Evolutionary conservation across 1,140 invertebrate genomes (phyloP), one percentile per base, ranked within the genome.

Genomic region (Meloidogyne chitwoodi): DNA sequence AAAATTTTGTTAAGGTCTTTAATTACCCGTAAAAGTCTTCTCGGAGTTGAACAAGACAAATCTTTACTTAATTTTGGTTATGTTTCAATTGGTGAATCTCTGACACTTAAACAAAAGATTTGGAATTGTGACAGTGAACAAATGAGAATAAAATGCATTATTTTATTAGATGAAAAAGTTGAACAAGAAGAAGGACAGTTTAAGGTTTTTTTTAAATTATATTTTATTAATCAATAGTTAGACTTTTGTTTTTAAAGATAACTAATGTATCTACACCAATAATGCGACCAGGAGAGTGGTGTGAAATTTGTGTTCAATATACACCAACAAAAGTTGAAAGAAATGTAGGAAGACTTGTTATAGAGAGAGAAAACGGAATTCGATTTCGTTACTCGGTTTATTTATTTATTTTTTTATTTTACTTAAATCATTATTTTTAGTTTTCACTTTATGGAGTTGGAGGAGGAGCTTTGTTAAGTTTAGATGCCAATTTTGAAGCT

Each of bases 251-350:
- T 2, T 72, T 64, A n/a, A 16, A 73, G 71, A 73, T 73, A 63
- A 27, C 64, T 3, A 64, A 73, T 34, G 22, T 73, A 14, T 56
- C 71, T n/a, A 31, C 71, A 61, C 71, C 71, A 2, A 73, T 73
- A 27, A 65, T 73, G 22, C 56, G 64, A 31, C 71, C 71, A 16
- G 71, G 71, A 10, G 56, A 34, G 22, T 64, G 22, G 22, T 73
- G 71, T 31, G 71, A 73, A n/a, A 73, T 73, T 61, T 41, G 56
- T 27, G 71, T 73, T 41, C 71, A 73, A 63, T 73, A 73, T 64
- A 64, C 41, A 29, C 71, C 71, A 19, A 73, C 71, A n/a, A 63
- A 63, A 73, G 71, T 73, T 11, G 71, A 73, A 64, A 56, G 48
- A 27, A 73, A 73, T 63, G 61, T 22, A 16, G 71, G 56, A n/a